Base-by-base conservation (phyloP, 2,797 vertebrate genomes). In the Lerista edwardsae region DNA sequence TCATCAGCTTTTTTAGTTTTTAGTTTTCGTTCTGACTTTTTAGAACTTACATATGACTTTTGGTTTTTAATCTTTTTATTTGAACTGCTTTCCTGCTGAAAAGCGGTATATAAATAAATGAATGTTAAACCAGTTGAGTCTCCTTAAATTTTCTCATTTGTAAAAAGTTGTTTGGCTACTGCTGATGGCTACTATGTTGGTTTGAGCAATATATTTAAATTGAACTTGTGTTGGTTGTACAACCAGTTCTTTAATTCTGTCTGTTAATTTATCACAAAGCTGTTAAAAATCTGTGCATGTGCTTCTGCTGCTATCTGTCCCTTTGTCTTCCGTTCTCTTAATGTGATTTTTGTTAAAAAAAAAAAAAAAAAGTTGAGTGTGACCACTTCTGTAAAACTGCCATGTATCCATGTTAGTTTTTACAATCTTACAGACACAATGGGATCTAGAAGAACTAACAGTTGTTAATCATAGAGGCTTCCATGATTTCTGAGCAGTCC, bases 131-230 rank as follows among this genome's bases (percentile, higher is more conserved):
- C 85, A 91, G 72, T 85, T 89, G 59, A 88, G 84, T 79, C 85
- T 92, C 89, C 65, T 71, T 86, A 76, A 78, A 87, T 75, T 91
- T 93, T 88, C 89, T 89, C 25, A 6, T 90, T 75, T 92, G 92
- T 91, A 87, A 88, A 51, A 80, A 86, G 80, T 91, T 92, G 59
- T 15, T 83, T 86, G 39, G 73, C 80, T 92, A 85, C 90, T 94
- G 91, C 90, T 94, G 91, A 90, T 91, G 91, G 94, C 90, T 85
- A 90, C 90, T 77, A 89, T 89, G 85, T 88, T 84, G 83, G 91
- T 80, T 19, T 79, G 78, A 91, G 81, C 73, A 57, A 90, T 84
- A 76, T 80, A 41, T 93, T 94, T 87, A 85, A 89, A 73, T 84
- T 88, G 83, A 94, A 91, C 31, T 83, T 89, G 92, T 8, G 7